These are phyloP conservation scores for Carassius gibelio DNA, from an alignment of 2,113 vertebrate genomes.

Conservation along the genomic window DNA sequence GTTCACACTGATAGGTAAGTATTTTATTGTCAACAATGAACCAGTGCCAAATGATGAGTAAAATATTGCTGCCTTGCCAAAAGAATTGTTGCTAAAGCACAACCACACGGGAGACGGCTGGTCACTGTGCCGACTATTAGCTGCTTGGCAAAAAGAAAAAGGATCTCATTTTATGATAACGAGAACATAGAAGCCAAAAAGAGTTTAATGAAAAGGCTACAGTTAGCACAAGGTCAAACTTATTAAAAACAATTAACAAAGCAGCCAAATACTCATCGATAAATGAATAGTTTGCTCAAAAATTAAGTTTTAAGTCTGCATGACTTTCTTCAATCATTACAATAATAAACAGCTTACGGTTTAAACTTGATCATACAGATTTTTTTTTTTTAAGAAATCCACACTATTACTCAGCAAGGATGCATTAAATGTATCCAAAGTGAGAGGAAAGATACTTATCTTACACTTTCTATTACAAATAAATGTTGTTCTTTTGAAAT, in stretches of 20 bases:
- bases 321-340: not conserved
- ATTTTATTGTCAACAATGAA: conserved; percentile 5
- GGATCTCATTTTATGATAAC: not conserved
- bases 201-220: not conserved
- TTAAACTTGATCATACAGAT: not conserved
- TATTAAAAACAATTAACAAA: not conserved
- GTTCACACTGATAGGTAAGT: not conserved
- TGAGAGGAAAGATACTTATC: no score
- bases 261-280: not conserved
- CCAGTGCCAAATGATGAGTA: conserved; percentile 4
- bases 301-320: not conserved
- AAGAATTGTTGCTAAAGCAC: conserved; percentile 23
- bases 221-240: not conserved
- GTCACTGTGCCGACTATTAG: conserved; percentile 11
- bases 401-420: not conserved
- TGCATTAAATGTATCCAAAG: no score
- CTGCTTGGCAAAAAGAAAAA: conserved; percentile 1
- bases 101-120: not conserved
- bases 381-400: not conserved
- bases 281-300: not conserved
- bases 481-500: no score
- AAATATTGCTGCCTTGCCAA: conserved; percentile 20
- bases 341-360: not conserved
- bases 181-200: conserved; percentile 1
- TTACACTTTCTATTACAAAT: no score